phyloP scores from a whole-genome alignment of 2,888 invertebrate genomes.

The Gymnosoma rotundatum region DNA sequence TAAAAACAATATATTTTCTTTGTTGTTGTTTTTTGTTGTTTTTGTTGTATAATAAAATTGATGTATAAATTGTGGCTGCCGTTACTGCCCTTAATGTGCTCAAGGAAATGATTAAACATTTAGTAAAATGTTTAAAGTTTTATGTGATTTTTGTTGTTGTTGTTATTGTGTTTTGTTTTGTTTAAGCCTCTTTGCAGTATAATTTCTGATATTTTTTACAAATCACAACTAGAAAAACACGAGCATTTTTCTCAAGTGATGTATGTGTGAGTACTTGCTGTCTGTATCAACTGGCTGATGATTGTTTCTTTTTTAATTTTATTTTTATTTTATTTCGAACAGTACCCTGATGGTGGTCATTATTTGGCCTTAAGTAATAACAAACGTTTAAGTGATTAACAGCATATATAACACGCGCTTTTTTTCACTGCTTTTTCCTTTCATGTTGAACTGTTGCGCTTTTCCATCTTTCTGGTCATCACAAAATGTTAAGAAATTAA shows the following conservation, averaged over 20 bases:
- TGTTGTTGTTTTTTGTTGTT: not conserved
- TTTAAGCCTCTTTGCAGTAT: not conserved
- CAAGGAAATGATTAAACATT: constrained; percentile 70
- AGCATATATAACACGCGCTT: constrained; percentile 70
- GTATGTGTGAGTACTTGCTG: not conserved
- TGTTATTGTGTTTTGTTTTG: not conserved
- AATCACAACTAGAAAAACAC: constrained; percentile 70
- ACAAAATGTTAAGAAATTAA: constrained; percentile 68
- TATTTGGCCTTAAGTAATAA: constrained; percentile 68
- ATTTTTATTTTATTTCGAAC: not conserved
- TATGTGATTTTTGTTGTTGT: constrained; percentile 24
- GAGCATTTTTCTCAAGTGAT: constrained; percentile 60
- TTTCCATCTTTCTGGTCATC: not conserved
- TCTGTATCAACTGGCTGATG: constrained; percentile 10
- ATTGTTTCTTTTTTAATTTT: not conserved
- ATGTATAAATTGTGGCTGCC: constrained; percentile 64
- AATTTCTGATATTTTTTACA: constrained; percentile 59
- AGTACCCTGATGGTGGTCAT: constrained; percentile 63
- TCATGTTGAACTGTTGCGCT: constrained; percentile 34
- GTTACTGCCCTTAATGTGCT: constrained; percentile 71
- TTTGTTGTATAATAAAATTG: constrained; percentile 28
- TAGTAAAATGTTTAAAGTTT: constrained; percentile 61
- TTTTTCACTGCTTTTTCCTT: constrained; percentile 45
- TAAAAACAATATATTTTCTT: too few species aligned
- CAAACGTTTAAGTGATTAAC: constrained; percentile 70